Conservation (phyloP, 2,888 invertebrate genomes). For the Cheilosia variabilis region DNA sequence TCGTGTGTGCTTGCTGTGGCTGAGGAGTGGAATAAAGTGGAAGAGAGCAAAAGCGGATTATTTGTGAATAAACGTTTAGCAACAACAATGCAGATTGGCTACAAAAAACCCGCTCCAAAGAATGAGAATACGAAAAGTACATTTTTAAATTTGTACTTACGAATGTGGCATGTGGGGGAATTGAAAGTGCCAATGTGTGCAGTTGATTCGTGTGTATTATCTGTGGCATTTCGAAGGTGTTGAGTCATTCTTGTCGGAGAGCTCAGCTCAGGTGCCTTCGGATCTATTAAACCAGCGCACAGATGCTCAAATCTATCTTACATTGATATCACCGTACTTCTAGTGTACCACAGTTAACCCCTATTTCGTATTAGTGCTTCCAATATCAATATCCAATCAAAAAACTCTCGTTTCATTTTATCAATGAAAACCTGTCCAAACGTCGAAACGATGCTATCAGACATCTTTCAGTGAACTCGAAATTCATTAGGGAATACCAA, state of each 20-base stretch:
- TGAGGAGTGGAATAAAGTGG: conserved; percentile 20
- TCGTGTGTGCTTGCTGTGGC: conserved; percentile 10
- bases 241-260: conserved; percentile 26
- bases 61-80: conserved; percentile 38
- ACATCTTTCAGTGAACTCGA: conserved; percentile 22
- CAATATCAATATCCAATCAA: neutral
- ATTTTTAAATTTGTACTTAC: conserved; percentile 3
- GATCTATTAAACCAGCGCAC: neutral
- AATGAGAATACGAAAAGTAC: conserved; percentile 57
- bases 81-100: conserved; percentile 34
- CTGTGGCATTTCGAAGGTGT: conserved; percentile 24
- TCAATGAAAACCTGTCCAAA: conserved; percentile 67
- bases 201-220: conserved; percentile 7
- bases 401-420: conserved; percentile 29
- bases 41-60: conserved; percentile 63
- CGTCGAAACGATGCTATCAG: conserved; percentile 32
- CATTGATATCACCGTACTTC: no score
- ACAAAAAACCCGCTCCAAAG: conserved; percentile 41
- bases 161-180: conserved; percentile 4
- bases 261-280: no score
- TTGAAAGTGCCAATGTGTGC: conserved; percentile 38
- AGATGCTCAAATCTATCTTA: no score
- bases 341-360: no score
- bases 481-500: conserved; percentile 53
- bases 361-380: neutral